Percentiles rank a stretch among this genome's conserved stretches.
Evolutionary conservation across 1,140 invertebrate species (phyloP).

Genomic region (Drosophila tropicalis): DNA sequence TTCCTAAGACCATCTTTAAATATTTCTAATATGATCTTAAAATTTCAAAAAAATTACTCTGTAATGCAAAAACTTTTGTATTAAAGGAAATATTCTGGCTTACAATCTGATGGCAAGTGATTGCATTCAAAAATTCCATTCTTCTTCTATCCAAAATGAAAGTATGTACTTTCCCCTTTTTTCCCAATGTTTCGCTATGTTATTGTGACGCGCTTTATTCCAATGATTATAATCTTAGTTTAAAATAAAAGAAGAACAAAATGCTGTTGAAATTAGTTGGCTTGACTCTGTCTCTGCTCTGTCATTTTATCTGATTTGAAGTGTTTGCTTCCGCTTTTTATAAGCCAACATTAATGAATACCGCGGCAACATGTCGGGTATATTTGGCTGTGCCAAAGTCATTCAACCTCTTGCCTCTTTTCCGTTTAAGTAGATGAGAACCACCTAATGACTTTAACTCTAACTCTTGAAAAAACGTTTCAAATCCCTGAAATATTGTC

Average conservation of each 20-base stretch:
- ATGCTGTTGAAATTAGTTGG: conserved; percentile 48
- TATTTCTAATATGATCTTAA: no score
- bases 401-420: background rate
- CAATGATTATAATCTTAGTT: background rate
- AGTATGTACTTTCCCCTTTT: background rate
- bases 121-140: background rate
- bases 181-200: background rate
- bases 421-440: no score
- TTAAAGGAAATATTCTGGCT: no score
- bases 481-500: no score
- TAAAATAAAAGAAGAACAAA: background rate
- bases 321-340: conserved; percentile 49
- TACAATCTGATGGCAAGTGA: no score
- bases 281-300: conserved; percentile 21
- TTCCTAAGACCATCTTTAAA: no score
- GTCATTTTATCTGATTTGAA: conserved; percentile 41
- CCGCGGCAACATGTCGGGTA: background rate
- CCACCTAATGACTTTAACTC: no score
- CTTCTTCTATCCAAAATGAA: no score
- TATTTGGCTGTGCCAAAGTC: background rate
- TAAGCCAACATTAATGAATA: conserved; percentile 18
- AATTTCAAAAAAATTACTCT: no score
- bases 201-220: background rate
- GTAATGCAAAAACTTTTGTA: no score
- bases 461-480: no score